A percentile compares a stretch with the other conserved stretches of the same genome.
Evolutionary conservation across 2,797 vertebrate genomes (phyloP).

Genomic region (Enteromius argenteus): DNA sequence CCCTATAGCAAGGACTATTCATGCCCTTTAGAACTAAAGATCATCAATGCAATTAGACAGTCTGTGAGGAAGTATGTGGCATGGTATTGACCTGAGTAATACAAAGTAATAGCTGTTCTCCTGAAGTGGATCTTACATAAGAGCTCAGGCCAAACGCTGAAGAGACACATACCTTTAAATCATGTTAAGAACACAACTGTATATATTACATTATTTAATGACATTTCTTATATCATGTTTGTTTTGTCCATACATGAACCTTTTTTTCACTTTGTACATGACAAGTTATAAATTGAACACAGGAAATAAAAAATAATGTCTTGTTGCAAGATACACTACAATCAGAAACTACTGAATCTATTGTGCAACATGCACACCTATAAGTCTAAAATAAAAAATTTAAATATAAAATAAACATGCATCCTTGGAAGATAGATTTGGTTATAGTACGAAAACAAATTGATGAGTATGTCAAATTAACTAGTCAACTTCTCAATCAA

Average conservation of each 20-base stretch:
- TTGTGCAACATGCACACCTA: conserved; percentile 40
- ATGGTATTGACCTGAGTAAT: conserved; percentile 10
- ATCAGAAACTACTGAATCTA: conserved; percentile 13
- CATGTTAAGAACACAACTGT: not conserved
- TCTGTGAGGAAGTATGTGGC: conserved; percentile 27
- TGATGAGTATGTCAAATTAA: not conserved
- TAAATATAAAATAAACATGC: not conserved
- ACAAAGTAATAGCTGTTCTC: conserved; percentile 17
- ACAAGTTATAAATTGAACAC: not conserved
- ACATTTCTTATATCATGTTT: not conserved
- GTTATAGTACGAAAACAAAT: not conserved
- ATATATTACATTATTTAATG: not conserved
- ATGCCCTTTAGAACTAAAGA: not conserved
- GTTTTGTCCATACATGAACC: not conserved
- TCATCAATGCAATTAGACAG: conserved; percentile 51
- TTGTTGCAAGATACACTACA: conserved; percentile 63
- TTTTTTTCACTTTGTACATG: not conserved
- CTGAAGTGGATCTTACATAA: conserved; percentile 19
- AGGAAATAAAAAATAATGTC: conserved; percentile 16
- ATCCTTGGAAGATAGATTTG: not conserved
- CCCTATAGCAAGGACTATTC: conserved; percentile 2
- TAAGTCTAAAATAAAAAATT: not conserved
- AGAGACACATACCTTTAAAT: not conserved
- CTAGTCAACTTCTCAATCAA: not conserved
- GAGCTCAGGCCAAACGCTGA: not conserved